Percentiles rank a stretch among this genome's conserved stretches.
phyloP scores from a whole-genome alignment of 2,888 invertebrate species.

The Eupsilia transversa region DNA sequence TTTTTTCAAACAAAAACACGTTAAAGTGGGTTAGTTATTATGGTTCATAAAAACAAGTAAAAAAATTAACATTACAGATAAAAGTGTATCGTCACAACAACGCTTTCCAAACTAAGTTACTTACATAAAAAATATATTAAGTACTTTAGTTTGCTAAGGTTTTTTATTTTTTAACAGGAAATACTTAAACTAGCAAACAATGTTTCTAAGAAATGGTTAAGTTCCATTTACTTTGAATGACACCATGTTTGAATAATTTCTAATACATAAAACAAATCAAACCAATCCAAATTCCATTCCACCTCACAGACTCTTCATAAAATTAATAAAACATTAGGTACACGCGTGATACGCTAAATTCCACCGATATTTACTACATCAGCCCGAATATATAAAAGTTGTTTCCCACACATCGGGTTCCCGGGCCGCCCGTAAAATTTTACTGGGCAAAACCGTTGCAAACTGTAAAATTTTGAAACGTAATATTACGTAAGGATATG shows the following conservation, averaged over 20 bases:
- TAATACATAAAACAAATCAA: not conserved
- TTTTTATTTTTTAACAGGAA: not conserved
- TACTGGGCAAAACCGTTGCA: slow-evolving; percentile 69
- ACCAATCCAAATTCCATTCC: slow-evolving; percentile 14
- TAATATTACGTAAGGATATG: slow-evolving; percentile 55
- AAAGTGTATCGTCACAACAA: too few species aligned
- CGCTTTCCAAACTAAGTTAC: too few species aligned
- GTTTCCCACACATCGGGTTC: slow-evolving; percentile 44
- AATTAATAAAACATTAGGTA: slow-evolving; percentile 61
- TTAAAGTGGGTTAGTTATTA: too few species aligned
- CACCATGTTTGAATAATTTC: not conserved
- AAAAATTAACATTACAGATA: too few species aligned
- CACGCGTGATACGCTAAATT: slow-evolving; percentile 54
- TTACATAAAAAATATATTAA: too few species aligned
- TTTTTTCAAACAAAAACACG: too few species aligned
- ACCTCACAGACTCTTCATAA: slow-evolving; percentile 18
- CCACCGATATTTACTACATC: slow-evolving; percentile 62
- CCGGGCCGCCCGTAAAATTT: slow-evolving; percentile 70
- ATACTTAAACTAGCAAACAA: not conserved
- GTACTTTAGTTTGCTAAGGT: not conserved
- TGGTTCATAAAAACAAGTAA: too few species aligned
- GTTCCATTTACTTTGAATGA: not conserved
- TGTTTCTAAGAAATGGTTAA: not conserved
- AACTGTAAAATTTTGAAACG: slow-evolving; percentile 65
- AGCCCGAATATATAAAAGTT: slow-evolving; percentile 68